Percentiles rank a stretch among this genome's conserved stretches.
These are phyloP conservation scores for Teleiodes luculella DNA, from an alignment of 2,888 invertebrate genomes.

Conservation along the genomic window DNA sequence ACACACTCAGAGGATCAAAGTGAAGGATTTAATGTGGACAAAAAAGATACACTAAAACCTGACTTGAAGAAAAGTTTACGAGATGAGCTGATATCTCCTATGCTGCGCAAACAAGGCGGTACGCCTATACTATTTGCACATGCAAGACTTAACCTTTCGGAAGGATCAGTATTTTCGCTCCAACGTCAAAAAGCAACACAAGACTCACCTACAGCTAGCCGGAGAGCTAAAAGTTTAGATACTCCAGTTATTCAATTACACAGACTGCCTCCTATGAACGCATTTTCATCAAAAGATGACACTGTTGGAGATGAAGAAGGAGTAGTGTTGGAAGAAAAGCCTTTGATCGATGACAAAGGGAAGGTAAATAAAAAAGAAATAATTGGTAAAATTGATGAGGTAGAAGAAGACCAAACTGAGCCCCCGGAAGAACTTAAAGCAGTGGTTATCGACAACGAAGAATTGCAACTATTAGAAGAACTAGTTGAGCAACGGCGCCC, in stretches of 20 bases:
- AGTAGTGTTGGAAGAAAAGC: slow-evolving; percentile 80
- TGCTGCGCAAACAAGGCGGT: slow-evolving; percentile 84
- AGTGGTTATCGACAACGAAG: slow-evolving; percentile 78
- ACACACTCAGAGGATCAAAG: slow-evolving; percentile 55
- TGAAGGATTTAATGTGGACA: slow-evolving; percentile 45
- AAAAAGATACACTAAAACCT: slow-evolving; percentile 48
- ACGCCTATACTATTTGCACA: slow-evolving; percentile 89
- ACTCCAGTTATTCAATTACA: slow-evolving; percentile 90
- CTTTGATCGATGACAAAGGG: slow-evolving; percentile 64
- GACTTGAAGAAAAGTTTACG: slow-evolving; percentile 77
- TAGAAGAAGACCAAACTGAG: slow-evolving; percentile 69
- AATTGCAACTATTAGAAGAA: slow-evolving; percentile 75
- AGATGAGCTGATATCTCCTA: slow-evolving; percentile 84
- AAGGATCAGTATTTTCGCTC: slow-evolving; percentile 88
- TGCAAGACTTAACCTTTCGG: slow-evolving; percentile 88
- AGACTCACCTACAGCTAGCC: slow-evolving; percentile 84
- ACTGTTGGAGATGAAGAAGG: slow-evolving; percentile 87
- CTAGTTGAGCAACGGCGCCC: slow-evolving; percentile 72
- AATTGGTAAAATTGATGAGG: slow-evolving; percentile 72
- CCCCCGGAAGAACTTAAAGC: slow-evolving; percentile 56
- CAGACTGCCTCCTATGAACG: slow-evolving; percentile 88
- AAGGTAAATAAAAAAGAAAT: slow-evolving; percentile 48
- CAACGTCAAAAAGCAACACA: slow-evolving; percentile 87
- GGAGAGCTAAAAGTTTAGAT: slow-evolving; percentile 90
- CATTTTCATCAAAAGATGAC: slow-evolving; percentile 93